A percentile compares a stretch with the other conserved stretches of the same genome.
Conservation (phyloP, 1,140 invertebrate genomes). For the Odontomachus brunneus region DNA sequence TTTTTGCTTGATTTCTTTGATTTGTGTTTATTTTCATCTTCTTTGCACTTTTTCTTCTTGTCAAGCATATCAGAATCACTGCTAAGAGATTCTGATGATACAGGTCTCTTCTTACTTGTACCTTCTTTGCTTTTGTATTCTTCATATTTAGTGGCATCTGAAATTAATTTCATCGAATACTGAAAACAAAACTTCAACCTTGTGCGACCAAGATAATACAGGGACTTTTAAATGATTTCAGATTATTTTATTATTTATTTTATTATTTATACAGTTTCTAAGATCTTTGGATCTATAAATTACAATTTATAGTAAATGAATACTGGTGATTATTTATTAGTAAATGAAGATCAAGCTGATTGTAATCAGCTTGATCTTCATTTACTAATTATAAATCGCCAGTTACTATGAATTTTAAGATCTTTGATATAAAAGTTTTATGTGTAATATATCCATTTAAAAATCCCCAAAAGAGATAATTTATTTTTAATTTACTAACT, state of each 20-base stretch:
- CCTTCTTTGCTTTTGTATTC: conserved; percentile 88
- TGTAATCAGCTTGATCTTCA: neutral
- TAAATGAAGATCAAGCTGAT: too few species aligned
- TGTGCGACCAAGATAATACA: conserved; percentile 24
- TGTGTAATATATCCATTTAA: conserved; percentile 64
- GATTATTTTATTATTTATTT: neutral
- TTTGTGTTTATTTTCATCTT: conserved; percentile 68
- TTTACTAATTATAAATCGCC: neutral
- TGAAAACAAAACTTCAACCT: conserved; percentile 71
- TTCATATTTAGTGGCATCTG: conserved; percentile 89
- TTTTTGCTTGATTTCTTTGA: conserved; percentile 65
- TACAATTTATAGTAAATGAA: too few species aligned
- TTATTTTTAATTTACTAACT: conserved; percentile 87
- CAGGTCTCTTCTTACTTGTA: conserved; percentile 64
- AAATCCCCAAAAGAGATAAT: conserved; percentile 68
- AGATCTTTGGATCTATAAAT: neutral
- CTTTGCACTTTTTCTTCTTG: conserved; percentile 51
- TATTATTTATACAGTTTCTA: neutral
- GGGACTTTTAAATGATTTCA: conserved; percentile 76
- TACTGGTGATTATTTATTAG: too few species aligned
- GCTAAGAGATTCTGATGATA: conserved; percentile 54
- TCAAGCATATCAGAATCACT: conserved; percentile 53
- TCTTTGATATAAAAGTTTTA: conserved; percentile 3
- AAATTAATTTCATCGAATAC: conserved; percentile 80
- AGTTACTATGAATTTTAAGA: neutral